Evolutionary conservation across 2,113 vertebrate genomes (phyloP), one percentile per base, ranked within the genome.

Genomic region (Oreamnos americanus): DNA sequence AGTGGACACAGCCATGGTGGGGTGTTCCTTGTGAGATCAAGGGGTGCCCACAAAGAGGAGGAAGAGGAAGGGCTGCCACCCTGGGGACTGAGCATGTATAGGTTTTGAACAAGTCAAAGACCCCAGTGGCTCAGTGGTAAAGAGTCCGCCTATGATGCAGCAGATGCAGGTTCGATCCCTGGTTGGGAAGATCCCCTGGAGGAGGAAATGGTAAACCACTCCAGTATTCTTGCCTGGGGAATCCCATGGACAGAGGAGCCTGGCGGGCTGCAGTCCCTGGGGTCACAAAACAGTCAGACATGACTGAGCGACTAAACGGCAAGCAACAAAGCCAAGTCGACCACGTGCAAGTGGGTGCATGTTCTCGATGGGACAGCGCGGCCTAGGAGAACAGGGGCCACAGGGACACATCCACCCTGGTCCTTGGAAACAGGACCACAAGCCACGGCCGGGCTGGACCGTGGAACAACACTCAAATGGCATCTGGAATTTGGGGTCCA

Each of bases 381-480:
- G 67, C 51, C 87, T 8, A 6, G 26, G 57, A n/a, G 23, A 71
- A 19, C 33, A 36, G 55, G 30, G 39, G 11, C 62, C 45, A 25
- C 9, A 3, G 47, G 78, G 36, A 49, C 49, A 79, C 57, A 11
- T 17, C 33, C 0, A 0, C 55, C 55, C n/a, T 21, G 2, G 15
- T 36, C 21, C 81, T 83, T 7, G 15, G 45, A 49, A 25, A n/a
- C 12, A 30, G 43, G 58, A 3, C 30, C 62, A 53, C 12, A 3
- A 60, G 74, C 26, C 9, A 8, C 2, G 15, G 14, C 51, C 13
- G 8, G 11, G 6, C 0, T 26, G 4, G 84, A 17, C 36, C 0
- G 0, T 3, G 0, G 83, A 25, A 62, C 9, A 19, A 5, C 5
- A 7, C 0, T 3, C n/a, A 4, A 26, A 3, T 2, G 6, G 51